A percentile compares a stretch with the other conserved stretches of the same genome.
Evolutionary conservation across 2,888 invertebrate genomes (phyloP).

Genomic region (Oscheius sp.): DNA sequence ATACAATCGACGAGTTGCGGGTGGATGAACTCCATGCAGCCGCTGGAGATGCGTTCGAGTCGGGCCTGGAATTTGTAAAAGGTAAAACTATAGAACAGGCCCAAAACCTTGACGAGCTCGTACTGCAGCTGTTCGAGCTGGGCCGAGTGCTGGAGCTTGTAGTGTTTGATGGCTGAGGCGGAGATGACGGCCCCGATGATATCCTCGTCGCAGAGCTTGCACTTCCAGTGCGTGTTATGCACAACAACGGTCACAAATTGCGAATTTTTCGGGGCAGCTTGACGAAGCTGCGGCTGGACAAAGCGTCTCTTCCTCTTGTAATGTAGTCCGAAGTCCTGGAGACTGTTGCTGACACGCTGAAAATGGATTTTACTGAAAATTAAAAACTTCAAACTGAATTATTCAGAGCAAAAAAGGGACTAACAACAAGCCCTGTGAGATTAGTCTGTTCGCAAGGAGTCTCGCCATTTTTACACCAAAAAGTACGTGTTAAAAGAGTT

Average conservation of each 20-base stretch:
- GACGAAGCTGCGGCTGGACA: not conserved
- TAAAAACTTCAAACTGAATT: too few species aligned
- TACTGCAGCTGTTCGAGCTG: not conserved
- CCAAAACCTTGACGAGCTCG: not conserved
- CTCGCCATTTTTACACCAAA: too few species aligned
- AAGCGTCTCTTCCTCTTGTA: not conserved
- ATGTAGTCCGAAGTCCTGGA: not conserved
- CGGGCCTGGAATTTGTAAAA: not conserved
- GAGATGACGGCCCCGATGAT: conserved; percentile 2
- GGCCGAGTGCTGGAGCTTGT: not conserved
- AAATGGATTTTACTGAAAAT: too few species aligned
- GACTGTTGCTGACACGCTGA: not conserved
- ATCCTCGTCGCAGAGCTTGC: not conserved
- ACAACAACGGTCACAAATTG: not conserved
- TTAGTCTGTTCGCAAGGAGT: too few species aligned
- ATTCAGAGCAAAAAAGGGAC: too few species aligned
- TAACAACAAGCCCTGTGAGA: too few species aligned
- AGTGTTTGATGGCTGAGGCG: not conserved
- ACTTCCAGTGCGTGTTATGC: not conserved
- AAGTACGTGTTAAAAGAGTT: too few species aligned
- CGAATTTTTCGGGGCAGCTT: not conserved
- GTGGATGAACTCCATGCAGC: not conserved
- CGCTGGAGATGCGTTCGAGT: not conserved
- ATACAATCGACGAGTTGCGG: not conserved
- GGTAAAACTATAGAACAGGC: not conserved